Evolutionary conservation across 1,140 invertebrate genomes (phyloP).

Genomic region (Psix sp.): DNA sequence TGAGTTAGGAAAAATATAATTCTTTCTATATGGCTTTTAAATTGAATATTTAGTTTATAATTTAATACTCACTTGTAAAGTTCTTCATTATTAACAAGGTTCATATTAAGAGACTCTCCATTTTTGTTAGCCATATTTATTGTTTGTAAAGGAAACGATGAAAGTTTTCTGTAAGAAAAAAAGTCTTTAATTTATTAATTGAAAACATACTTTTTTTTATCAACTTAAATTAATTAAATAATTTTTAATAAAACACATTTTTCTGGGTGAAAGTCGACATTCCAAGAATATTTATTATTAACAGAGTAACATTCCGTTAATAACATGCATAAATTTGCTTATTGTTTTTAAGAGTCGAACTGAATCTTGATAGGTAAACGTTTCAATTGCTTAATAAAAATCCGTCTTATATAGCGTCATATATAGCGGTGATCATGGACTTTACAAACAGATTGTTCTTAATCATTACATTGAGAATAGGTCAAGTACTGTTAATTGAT

Average conservation of each 20-base stretch:
- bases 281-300: too few relatives aligned
- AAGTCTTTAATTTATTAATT: too few relatives aligned
- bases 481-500: conserved; percentile 68
- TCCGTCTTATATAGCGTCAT: conserved; percentile 15
- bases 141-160: not conserved
- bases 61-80: conserved; percentile 62
- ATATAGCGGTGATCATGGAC: conserved; percentile 16
- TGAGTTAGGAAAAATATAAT: too few relatives aligned
- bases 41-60: not conserved
- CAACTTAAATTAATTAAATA: too few relatives aligned
- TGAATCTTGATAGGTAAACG: conserved; percentile 11
- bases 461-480: conserved; percentile 67
- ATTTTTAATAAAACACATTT: too few relatives aligned
- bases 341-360: conserved; percentile 10
- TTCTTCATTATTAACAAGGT: conserved; percentile 59
- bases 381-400: conserved; percentile 36
- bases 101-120: conserved; percentile 66
- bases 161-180: too few relatives aligned
- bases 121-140: conserved; percentile 64
- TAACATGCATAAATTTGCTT: conserved; percentile 1
- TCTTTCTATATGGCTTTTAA: too few relatives aligned
- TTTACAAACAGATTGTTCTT: conserved; percentile 66
- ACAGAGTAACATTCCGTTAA: too few relatives aligned
- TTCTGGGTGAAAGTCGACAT: too few relatives aligned
- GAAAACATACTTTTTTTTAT: too few relatives aligned